phyloP scores from a whole-genome alignment of 2,888 invertebrate genomes.

The Orthonevra nobilis region DNA sequence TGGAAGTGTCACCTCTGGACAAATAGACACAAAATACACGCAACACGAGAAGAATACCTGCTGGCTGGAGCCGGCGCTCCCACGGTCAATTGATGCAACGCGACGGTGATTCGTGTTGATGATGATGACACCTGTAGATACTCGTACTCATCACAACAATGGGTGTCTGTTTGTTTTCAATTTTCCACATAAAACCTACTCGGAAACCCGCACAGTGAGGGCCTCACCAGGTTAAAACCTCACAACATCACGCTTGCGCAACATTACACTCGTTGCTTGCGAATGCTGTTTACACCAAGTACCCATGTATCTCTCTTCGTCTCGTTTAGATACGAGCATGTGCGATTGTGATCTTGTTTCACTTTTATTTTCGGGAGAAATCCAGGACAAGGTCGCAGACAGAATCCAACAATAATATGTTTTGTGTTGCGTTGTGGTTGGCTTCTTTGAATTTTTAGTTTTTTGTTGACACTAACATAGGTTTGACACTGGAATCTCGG shows the following conservation, averaged over 20 bases:
- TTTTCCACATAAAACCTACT: conserved; percentile 47
- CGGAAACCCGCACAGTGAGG: neutral
- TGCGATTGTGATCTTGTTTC: conserved; percentile 63
- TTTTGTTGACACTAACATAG: conserved; percentile 43
- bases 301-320: conserved; percentile 12
- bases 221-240: conserved; percentile 26
- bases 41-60: conserved; percentile 11
- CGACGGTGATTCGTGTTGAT: conserved; percentile 17
- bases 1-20: conserved; percentile 46
- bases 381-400: conserved; percentile 62
- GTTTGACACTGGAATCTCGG: conserved; percentile 47
- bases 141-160: conserved; percentile 37
- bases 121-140: conserved; percentile 64
- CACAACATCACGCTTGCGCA: conserved; percentile 35
- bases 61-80: conserved; percentile 56
- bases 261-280: conserved; percentile 24
- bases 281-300: conserved; percentile 9
- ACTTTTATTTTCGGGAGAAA: conserved; percentile 64
- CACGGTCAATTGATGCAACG: conserved; percentile 53
- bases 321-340: no score
- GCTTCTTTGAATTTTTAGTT: conserved; percentile 1
- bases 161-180: conserved; percentile 51
- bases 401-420: conserved; percentile 16
- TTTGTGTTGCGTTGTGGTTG: neutral
- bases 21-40: conserved; percentile 26